Conservation (phyloP, 2,888 invertebrate genomes). For the Zygothrica quintamaculata region DNA sequence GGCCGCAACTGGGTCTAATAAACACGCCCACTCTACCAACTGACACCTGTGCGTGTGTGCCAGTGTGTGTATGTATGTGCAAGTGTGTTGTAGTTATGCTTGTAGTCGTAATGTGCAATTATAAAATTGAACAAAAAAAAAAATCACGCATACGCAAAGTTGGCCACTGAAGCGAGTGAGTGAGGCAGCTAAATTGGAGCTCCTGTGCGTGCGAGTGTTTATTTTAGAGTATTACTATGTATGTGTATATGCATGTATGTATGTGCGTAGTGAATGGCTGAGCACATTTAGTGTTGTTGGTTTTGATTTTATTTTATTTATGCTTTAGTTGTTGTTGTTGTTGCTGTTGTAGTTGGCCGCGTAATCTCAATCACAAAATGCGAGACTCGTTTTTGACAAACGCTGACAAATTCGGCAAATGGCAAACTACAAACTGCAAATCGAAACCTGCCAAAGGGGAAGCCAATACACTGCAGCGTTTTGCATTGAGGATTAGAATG, state of each 20-base stretch:
- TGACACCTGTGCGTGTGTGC: constrained; percentile 46
- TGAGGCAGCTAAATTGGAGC: constrained; percentile 38
- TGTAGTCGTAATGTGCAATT: constrained; percentile 70
- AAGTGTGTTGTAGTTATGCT: constrained; percentile 16
- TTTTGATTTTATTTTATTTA: constrained; percentile 38
- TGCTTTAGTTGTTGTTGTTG: too few species aligned
- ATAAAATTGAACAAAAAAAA: constrained; percentile 51
- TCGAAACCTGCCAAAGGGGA: constrained; percentile 14
- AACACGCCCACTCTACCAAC: constrained; percentile 68
- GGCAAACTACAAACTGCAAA: constrained; percentile 58
- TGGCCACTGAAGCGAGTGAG: constrained; percentile 53
- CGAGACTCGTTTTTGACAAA: constrained; percentile 60
- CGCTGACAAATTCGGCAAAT: constrained; percentile 78
- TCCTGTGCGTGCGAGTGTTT: constrained; percentile 25
- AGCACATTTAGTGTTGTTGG: constrained; percentile 52
- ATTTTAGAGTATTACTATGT: constrained; percentile 9
- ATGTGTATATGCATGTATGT: constrained; percentile 19
- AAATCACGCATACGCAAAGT: constrained; percentile 74
- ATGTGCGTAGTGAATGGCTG: constrained; percentile 69
- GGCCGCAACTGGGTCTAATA: constrained; percentile 56
- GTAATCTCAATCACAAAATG: constrained; percentile 50
- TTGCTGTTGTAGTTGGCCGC: constrained; percentile 30
- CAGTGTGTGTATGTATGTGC: constrained; percentile 15
- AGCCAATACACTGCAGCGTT: constrained; percentile 8
- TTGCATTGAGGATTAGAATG: background rate